Evolutionary conservation across 1,140 invertebrate genomes (phyloP), one percentile per base, ranked within the genome.

Genomic region (Drosophila parabipectinata): DNA sequence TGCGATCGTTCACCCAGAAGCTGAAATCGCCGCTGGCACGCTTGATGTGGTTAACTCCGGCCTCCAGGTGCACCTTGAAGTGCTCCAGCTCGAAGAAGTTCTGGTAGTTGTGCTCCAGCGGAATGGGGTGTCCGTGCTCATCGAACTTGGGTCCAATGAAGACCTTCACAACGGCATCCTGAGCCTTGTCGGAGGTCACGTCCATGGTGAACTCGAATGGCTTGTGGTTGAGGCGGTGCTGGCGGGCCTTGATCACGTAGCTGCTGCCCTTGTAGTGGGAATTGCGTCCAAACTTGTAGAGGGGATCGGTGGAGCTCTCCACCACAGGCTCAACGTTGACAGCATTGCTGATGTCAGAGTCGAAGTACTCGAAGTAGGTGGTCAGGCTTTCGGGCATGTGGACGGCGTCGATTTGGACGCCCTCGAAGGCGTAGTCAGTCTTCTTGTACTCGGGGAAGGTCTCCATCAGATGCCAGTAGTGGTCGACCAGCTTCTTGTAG

Each of bases 321-420:
- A 44, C 54, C 2, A 48, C 8, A 0, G 73, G 51, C 45, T 91
- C 90, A 24, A 91, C 90, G 93, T 81, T 92, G 1, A 96, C 79
- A 28, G 94, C 95, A 74, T 96, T 95, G 79, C 93, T 95, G 41
- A 96, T 94, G 53, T 95, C 94, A 2, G 95, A 71, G 72, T 96
- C 94, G 76, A 94, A 95, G 58, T 95, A 93, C 58, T 96, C 95
- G 85, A 96, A 96, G 84, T 94, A 96, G 93, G 34, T 93, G 26
- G 95, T 96, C 28, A 94, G 92, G 1, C 96, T 91, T 59, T 95
- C 94, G 47, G 93, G 93, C 24, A 95, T 93, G 3, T 94, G 92
- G 7, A 96, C 94, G 21, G 93, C 93, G 61, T 95, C 92, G 47
- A 96, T 94, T 3, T 91, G 90, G 15, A 96, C 95, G 21, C 94